Evolutionary conservation across 2,113 vertebrate genomes (phyloP), one percentile per base, ranked within the genome.

Genomic region (Anoura caudifer): DNA sequence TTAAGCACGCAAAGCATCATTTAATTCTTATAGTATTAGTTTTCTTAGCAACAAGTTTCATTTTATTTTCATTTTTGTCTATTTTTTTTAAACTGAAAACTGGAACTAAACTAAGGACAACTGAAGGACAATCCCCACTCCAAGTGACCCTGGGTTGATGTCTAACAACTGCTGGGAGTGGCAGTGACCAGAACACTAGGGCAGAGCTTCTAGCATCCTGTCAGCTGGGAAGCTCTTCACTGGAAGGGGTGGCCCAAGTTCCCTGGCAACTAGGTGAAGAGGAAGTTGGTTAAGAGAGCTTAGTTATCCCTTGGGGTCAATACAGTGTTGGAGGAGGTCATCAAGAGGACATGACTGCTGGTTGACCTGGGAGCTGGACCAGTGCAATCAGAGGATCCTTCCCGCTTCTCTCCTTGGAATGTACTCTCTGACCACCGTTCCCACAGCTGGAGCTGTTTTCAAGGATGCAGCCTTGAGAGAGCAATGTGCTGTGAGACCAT

Each of bases 21-120:
- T 81, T 41, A 81, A 61, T 31, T 43, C 79, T 59, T 81, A 41
- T 28, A 61, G 54, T 54, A n/a, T 79, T 94, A 12, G 20, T 83
- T 92, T 93, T 43, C 63, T 81, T 73, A 86, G 69, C 28, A 96
- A 61, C 31, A 14, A 33, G 20, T 41, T 89, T 93, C 31, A 61
- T 61, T 92, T 79, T 76, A 67, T 72, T 22, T 81, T 77, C 13
- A 52, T 59, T 87, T 67, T 47, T 22, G 20, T 84, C 28, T 24
- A 9, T 11, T 65, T 92, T 92, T 75, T 28, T 82, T 28, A 83
- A 31, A 6, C 14, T 82, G 84, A 73, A 75, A 28, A 77, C 63
- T 28, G 54, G 76, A 90, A 75, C 36, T 45, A 24, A 52, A 45
- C n/a, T 56, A 43, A 72, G 69, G 41, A 50, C 47, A 14, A 5